A percentile compares a stretch with the other conserved stretches of the same genome.
These are phyloP conservation scores for Echinarachnius parma DNA, from an alignment of 53 echinoderm and acorn worm genomes.

Conservation along the genomic window DNA sequence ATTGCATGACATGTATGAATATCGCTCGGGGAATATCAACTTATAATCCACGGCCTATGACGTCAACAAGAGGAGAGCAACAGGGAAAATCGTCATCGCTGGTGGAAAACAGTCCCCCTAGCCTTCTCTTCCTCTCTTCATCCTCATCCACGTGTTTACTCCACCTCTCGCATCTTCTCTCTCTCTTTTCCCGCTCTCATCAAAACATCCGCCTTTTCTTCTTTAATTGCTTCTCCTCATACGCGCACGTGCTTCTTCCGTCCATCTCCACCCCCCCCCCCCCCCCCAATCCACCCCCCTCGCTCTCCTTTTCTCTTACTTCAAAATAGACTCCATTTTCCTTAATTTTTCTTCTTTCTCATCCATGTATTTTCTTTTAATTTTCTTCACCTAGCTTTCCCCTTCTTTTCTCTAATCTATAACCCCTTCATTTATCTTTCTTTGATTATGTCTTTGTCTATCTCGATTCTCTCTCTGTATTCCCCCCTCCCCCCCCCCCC, in stretches of 20 bases:
- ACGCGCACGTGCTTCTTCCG: background rate
- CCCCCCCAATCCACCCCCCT: background rate
- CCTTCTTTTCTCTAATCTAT: too few species aligned
- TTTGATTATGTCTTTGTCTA: background rate
- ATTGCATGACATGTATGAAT: too few species aligned
- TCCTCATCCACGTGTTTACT: slow-evolving; percentile 4
- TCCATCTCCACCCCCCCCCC: background rate
- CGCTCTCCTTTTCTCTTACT: too few species aligned
- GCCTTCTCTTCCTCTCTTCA: slow-evolving; percentile 1
- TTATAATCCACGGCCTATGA: slow-evolving; percentile 12
- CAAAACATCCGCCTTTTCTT: background rate
- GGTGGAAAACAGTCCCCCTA: background rate
- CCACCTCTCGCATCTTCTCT: background rate
- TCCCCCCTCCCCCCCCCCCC: background rate
- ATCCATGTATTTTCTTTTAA: too few species aligned
- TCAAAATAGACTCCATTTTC: too few species aligned
- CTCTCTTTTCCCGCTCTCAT: background rate
- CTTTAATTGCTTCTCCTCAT: too few species aligned
- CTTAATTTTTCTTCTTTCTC: too few species aligned
- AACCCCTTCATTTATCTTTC: too few species aligned
- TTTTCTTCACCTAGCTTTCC: too few species aligned
- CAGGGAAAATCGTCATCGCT: slow-evolving; percentile 18
- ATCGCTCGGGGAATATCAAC: too few species aligned
- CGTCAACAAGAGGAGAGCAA: slow-evolving; percentile 10
- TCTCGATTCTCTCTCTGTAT: background rate